Conservation (phyloP, 2,113 vertebrate genomes). For the Myrmophylax atrothorax region DNA sequence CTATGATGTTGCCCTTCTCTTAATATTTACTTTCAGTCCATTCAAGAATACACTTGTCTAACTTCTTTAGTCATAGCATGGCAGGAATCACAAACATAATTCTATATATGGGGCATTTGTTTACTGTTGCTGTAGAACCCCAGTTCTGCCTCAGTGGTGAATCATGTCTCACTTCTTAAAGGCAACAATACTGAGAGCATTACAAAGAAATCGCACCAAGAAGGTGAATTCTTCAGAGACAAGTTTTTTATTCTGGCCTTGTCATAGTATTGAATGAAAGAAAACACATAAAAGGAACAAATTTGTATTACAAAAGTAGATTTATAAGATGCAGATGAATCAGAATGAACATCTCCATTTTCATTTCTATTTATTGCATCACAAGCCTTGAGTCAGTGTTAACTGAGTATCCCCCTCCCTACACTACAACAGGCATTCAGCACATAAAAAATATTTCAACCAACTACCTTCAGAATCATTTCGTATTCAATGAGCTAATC, state of each 20-base stretch:
- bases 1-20: background rate
- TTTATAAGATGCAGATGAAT: background rate
- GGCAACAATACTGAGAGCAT: background rate
- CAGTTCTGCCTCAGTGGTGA: background rate
- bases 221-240: background rate
- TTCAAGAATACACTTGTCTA: background rate
- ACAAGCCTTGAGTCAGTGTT: background rate
- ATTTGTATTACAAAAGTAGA: background rate
- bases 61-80: background rate
- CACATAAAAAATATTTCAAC: background rate
- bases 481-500: background rate
- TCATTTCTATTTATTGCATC: accelerated
- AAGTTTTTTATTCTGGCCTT: background rate
- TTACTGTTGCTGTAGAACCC: background rate
- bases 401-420: background rate
- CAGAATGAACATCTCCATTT: background rate
- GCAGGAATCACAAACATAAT: background rate
- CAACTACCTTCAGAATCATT: background rate
- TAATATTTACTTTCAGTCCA: background rate
- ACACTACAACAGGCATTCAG: background rate
- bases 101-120: background rate
- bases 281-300: background rate
- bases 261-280: background rate
- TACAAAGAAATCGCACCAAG: background rate
- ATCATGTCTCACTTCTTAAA: background rate